phyloP scores from a whole-genome alignment of 2,888 invertebrate species.

The Buathra laborator region DNA sequence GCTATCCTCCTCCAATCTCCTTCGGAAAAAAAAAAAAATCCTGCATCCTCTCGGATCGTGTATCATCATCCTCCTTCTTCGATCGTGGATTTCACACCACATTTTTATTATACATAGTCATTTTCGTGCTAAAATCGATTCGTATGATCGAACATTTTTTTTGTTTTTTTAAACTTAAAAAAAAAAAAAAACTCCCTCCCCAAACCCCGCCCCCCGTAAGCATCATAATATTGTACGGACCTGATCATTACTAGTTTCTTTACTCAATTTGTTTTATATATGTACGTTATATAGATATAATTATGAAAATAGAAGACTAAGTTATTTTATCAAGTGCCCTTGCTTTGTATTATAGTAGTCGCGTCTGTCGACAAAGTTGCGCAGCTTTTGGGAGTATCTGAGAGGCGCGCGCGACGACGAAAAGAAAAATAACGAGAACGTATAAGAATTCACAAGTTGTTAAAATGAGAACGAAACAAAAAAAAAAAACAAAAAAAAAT shows the following conservation, averaged over 20 bases:
- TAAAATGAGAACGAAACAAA: conserved; percentile 63
- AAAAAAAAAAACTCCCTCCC: conserved; percentile 59
- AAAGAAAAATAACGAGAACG: conserved; percentile 53
- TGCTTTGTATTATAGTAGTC: conserved; percentile 87
- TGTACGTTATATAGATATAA: conserved; percentile 84
- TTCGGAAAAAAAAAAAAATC: conserved; percentile 69
- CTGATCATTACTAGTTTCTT: conserved; percentile 83
- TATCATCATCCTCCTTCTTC: conserved; percentile 69
- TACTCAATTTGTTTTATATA: conserved; percentile 84
- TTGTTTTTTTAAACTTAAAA: conserved; percentile 45
- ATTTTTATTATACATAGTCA: conserved; percentile 71
- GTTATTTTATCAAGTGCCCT: conserved; percentile 89
- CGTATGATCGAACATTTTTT: conserved; percentile 57
- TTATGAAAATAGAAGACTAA: conserved; percentile 86
- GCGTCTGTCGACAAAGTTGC: conserved; percentile 81
- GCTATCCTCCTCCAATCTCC: conserved; percentile 73
- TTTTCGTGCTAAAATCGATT: conserved; percentile 72
- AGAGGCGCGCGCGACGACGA: conserved; percentile 44
- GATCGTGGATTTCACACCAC: conserved; percentile 73
- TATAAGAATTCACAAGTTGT: conserved; percentile 60
- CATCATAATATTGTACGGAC: conserved; percentile 81
- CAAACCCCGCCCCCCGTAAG: conserved; percentile 68
- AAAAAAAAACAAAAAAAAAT: conserved; percentile 71
- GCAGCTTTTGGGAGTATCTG: conserved; percentile 81
- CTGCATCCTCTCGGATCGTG: conserved; percentile 66